These are phyloP conservation scores for Tetranychus cinnabarinus DNA, from an alignment of 1,140 invertebrate species.

Conservation along the genomic window DNA sequence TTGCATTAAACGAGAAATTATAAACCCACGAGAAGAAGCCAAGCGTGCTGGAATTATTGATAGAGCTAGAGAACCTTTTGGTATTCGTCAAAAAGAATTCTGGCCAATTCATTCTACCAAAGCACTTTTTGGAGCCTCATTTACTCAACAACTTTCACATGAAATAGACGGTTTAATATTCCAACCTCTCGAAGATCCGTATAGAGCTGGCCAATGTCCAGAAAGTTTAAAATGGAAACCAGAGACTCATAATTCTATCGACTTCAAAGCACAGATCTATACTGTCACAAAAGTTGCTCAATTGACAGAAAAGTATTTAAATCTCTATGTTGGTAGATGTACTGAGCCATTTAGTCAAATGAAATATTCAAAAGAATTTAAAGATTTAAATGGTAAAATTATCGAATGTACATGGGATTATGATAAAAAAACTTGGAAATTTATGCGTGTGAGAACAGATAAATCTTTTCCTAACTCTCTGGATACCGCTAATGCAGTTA, in stretches of 20 bases:
- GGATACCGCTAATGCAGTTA: conserved; percentile 40
- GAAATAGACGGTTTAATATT: conserved; percentile 96
- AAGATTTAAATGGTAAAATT: conserved; percentile 69
- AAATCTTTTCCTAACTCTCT: conserved; percentile 85
- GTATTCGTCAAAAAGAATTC: conserved; percentile 64
- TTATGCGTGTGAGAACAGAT: conserved; percentile 86
- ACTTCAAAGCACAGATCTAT: conserved; percentile 69
- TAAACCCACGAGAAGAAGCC: conserved; percentile 41
- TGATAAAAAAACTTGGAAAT: conserved; percentile 50
- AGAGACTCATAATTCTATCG: conserved; percentile 68
- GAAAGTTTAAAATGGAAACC: conserved; percentile 96
- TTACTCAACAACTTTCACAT: conserved; percentile 56
- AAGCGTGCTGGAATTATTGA: conserved; percentile 46
- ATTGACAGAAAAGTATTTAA: conserved; percentile 16
- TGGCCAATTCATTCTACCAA: conserved; percentile 46
- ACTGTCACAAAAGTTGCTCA: conserved; percentile 40
- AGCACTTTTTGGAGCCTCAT: conserved; percentile 56
- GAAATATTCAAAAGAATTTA: conserved; percentile 37
- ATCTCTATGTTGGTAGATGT: conserved; percentile 15
- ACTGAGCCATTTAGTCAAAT: conserved; percentile 13
- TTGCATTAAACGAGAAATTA: conserved; percentile 44
- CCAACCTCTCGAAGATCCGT: conserved; percentile 52
- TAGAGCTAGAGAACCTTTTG: conserved; percentile 56
- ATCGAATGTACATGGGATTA: conserved; percentile 64
- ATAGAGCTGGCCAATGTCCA: conserved; percentile 43